These are phyloP conservation scores for Heliconius aoede DNA, from an alignment of 2,888 invertebrate genomes.

Conservation along the genomic window DNA sequence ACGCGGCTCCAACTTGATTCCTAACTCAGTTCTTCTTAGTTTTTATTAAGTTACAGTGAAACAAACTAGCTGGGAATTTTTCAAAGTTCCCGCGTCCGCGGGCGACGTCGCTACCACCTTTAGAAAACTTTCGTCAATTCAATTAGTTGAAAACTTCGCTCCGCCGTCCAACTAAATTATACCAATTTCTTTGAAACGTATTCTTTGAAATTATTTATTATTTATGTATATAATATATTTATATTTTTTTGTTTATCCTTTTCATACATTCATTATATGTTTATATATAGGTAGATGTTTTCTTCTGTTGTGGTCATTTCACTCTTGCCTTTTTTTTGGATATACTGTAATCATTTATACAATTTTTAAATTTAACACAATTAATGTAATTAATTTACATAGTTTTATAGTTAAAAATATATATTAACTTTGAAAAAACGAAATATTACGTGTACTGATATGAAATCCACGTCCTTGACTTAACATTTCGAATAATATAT, in stretches of 20 bases:
- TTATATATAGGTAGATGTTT: no score
- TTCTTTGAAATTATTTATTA: constrained; percentile 29
- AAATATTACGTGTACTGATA: no score
- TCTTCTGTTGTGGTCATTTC: no score
- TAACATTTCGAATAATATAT: no score
- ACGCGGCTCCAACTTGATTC: constrained; percentile 65
- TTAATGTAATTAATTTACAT: no score
- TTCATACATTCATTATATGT: neutral
- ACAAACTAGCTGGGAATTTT: constrained; percentile 77
- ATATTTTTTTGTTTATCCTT: neutral
- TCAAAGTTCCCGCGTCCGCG: constrained; percentile 63
- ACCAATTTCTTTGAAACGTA: constrained; percentile 49
- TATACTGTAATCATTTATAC: no score
- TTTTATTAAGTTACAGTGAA: constrained; percentile 70
- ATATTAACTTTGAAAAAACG: no score
- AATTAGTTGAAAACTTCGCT: constrained; percentile 63
- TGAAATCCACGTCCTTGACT: no score
- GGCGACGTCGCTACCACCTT: constrained; percentile 63
- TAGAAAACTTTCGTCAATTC: constrained; percentile 69
- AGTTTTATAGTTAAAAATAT: no score
- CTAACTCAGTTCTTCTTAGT: constrained; percentile 56
- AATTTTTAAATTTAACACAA: no score
- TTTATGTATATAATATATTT: constrained; percentile 17
- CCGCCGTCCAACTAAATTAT: constrained; percentile 45
- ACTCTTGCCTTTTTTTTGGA: no score